Conservation (phyloP, 2,113 vertebrate genomes). For the Leucopsar rothschildi region DNA sequence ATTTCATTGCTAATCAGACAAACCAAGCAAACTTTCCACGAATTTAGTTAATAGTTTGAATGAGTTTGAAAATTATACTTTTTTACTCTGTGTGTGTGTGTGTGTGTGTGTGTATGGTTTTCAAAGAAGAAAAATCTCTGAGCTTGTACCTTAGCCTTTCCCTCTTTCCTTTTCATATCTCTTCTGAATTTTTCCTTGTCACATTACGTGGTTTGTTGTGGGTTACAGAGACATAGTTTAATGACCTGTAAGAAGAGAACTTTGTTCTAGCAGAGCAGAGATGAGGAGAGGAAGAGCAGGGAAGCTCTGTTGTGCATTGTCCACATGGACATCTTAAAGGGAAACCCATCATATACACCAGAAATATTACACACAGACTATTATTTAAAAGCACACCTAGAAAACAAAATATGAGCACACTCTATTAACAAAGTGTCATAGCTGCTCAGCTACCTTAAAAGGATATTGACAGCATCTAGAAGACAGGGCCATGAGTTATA, state of each 20-base stretch:
- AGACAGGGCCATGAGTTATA: background rate
- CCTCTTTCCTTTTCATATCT: background rate
- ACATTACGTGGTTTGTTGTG: background rate
- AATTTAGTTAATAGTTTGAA: background rate
- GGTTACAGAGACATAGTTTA: background rate
- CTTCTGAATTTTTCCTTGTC: background rate
- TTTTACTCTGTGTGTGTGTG: background rate
- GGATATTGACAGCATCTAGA: background rate
- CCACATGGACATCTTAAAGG: background rate
- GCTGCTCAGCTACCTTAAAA: background rate
- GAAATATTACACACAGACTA: background rate
- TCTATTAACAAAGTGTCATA: background rate
- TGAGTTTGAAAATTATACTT: background rate
- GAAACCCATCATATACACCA: background rate
- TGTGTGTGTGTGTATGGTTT: background rate
- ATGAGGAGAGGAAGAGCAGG: background rate
- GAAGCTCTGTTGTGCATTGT: background rate
- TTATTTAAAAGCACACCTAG: background rate
- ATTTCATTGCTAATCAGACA: background rate
- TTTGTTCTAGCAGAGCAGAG: background rate
- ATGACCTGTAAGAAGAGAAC: background rate
- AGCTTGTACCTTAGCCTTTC: background rate
- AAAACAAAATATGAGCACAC: background rate
- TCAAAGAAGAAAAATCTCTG: background rate
- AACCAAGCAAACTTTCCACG: background rate